A percentile compares a stretch with the other conserved stretches of the same genome.
Evolutionary conservation across 1,140 invertebrate species (phyloP).

Genomic region (Macrocentrus cingulum): DNA sequence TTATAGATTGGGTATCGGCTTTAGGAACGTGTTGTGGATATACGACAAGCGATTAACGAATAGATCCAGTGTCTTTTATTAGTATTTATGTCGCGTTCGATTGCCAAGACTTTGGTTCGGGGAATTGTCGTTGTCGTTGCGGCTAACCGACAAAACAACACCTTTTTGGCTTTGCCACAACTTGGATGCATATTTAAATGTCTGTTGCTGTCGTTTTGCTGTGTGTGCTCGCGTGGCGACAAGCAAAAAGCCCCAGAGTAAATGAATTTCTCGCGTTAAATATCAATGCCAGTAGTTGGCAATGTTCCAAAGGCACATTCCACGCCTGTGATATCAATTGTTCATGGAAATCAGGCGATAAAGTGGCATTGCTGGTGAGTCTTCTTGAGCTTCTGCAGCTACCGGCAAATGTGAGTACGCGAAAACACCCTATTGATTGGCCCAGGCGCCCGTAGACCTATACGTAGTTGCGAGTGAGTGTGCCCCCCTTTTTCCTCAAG

Average conservation of each 20-base stretch:
- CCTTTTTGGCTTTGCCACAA: slow-evolving; percentile 9
- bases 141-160: slow-evolving; percentile 6
- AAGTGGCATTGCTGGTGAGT: not conserved
- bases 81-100: slow-evolving; percentile 22
- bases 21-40: slow-evolving; percentile 21
- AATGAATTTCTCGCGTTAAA: not conserved
- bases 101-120: slow-evolving; percentile 6
- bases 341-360: too few relatives aligned
- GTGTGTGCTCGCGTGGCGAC: too few relatives aligned
- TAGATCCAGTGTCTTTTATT: slow-evolving; percentile 1
- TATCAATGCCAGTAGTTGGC: too few relatives aligned
- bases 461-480: slow-evolving; percentile 12
- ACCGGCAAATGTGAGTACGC: slow-evolving; percentile 50
- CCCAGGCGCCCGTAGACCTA: slow-evolving; percentile 37
- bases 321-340: too few relatives aligned
- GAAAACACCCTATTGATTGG: slow-evolving; percentile 67
- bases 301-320: too few relatives aligned
- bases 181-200: too few relatives aligned
- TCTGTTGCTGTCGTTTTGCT: not conserved
- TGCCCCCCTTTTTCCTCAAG: slow-evolving; percentile 27
- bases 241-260: not conserved
- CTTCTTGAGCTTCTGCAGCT: not conserved
- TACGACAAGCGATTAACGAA: slow-evolving; percentile 14
- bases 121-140: slow-evolving; percentile 7
- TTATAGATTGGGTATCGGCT: slow-evolving; percentile 24